phyloP scores from a whole-genome alignment of 2,797 vertebrate genomes.

The Cossypha niveicapilla region DNA sequence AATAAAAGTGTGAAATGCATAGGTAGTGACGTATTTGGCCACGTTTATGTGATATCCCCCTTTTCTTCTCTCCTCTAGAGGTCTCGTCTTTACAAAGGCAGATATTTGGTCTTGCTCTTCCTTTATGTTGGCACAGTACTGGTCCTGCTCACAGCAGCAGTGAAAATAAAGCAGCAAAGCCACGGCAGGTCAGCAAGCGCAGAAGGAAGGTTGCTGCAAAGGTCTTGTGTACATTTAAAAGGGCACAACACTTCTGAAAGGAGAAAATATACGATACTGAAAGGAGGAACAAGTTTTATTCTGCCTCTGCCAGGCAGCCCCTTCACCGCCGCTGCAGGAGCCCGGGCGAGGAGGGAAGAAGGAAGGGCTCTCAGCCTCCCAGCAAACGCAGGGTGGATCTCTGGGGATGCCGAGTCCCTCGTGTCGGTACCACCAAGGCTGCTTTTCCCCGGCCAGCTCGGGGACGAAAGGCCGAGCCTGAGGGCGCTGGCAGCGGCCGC shows the following conservation, averaged over 20 bases:
- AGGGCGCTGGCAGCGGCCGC: background rate
- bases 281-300: background rate
- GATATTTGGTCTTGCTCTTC: background rate
- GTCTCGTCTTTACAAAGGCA: background rate
- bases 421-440: background rate
- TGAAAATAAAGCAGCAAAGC: background rate
- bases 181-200: background rate
- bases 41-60: background rate
- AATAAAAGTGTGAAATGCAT: background rate
- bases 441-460: background rate
- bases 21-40: background rate
- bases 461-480: background rate
- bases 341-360: fast-evolving
- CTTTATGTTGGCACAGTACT: fast-evolving
- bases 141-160: background rate
- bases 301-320: background rate
- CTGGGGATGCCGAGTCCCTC: background rate
- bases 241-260: background rate
- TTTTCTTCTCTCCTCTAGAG: background rate
- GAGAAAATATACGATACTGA: background rate
- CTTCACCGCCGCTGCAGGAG: fast-evolving
- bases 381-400: background rate
- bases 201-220: background rate
- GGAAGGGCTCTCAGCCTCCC: background rate
- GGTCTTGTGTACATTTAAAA: background rate